These are phyloP conservation scores for Nephila pilipes DNA, from an alignment of 1,140 invertebrate genomes.

Conservation along the genomic window DNA sequence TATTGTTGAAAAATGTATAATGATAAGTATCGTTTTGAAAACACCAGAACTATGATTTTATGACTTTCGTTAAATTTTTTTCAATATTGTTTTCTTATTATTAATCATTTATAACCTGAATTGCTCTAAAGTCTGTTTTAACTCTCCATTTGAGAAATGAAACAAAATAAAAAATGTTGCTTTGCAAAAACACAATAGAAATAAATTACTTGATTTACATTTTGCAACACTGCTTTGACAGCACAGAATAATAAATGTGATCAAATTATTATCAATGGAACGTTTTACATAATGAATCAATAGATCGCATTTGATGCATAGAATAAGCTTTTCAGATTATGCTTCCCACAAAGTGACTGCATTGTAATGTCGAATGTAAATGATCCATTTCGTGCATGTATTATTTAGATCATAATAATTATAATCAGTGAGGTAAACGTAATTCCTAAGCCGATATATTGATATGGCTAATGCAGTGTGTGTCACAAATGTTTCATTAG, in stretches of 20 bases:
- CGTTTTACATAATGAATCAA: not conserved
- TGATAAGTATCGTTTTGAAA: too few relatives aligned
- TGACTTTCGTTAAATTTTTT: too few relatives aligned
- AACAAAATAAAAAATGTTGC: too few relatives aligned
- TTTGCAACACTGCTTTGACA: not conserved
- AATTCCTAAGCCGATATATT: not conserved
- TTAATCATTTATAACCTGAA: too few relatives aligned
- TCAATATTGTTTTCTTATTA: too few relatives aligned
- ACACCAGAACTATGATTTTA: too few relatives aligned
- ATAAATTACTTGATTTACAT: not conserved
- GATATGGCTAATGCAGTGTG: not conserved
- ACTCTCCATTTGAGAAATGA: too few relatives aligned
- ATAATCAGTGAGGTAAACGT: not conserved
- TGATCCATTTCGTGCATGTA: constrained; percentile 12
- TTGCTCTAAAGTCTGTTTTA: too few relatives aligned
- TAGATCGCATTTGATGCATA: not conserved
- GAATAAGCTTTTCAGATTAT: not conserved
- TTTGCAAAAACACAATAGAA: too few relatives aligned
- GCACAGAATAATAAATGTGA: not conserved
- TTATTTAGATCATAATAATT: not conserved
- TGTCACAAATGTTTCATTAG: not conserved
- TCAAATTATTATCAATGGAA: not conserved
- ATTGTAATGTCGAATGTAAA: not conserved
- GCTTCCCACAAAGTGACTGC: not conserved
- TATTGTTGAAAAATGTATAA: too few relatives aligned